phyloP scores from a whole-genome alignment of 2,113 vertebrate species.

The Oxygymnocypris stewartii region DNA sequence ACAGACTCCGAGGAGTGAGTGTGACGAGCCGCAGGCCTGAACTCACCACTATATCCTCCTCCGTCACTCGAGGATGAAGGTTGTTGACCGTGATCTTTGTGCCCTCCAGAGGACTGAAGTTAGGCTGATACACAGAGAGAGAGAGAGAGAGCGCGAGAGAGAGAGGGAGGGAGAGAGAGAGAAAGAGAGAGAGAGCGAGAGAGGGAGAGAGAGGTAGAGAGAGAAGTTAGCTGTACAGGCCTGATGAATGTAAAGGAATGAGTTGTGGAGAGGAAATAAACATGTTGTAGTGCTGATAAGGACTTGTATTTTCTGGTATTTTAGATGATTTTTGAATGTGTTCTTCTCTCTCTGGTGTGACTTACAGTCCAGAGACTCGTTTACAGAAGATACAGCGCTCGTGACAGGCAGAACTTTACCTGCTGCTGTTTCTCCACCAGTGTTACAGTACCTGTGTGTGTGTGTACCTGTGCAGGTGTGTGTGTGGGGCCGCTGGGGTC shows the following conservation, averaged over 20 bases:
- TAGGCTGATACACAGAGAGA: constrained; percentile 70
- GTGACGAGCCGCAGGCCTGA: neutral
- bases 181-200: too few species aligned
- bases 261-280: neutral
- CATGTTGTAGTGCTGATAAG: too few species aligned
- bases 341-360: too few species aligned
- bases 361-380: too few species aligned
- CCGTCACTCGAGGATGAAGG: constrained; percentile 92
- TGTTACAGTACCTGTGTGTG: neutral
- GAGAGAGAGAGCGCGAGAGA: too few species aligned
- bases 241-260: neutral
- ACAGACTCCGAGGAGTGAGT: neutral
- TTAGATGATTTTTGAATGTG: too few species aligned
- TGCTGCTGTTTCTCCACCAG: too few species aligned
- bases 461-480: constrained; percentile 9
- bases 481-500: constrained; percentile 45
- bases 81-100: constrained; percentile 99
- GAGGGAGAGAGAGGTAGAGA: too few species aligned
- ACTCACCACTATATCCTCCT: constrained; percentile 98
- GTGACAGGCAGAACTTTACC: too few species aligned
- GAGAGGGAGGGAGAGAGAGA: too few species aligned
- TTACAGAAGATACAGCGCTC: too few species aligned
- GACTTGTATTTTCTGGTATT: too few species aligned
- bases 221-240: neutral
- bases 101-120: constrained; percentile 92